Evolutionary conservation across 1,140 invertebrate species (phyloP), one percentile per base, ranked within the genome.

Genomic region (Dendroctonus valens): DNA sequence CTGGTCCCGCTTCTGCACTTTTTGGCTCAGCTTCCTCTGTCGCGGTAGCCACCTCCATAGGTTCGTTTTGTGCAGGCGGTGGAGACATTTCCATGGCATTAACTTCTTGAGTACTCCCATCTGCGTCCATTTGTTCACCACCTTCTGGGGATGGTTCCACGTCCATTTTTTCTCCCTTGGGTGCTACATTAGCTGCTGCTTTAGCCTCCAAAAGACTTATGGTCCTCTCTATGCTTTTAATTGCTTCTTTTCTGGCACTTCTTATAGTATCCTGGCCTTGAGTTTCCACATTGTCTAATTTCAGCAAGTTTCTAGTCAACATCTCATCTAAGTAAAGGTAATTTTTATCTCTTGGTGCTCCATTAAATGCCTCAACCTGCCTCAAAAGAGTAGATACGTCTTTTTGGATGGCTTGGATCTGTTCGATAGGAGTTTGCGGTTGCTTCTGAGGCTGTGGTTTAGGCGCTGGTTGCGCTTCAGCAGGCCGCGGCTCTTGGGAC

Each of bases 271-370:
- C 92, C 73, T 92, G 89, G 2, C 93, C 93, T 65, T 94, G 92
- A 0, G 93, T 92, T 74, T 96, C 93, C 59, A 98, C 91, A 70
- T 91, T 89, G 77, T 98, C 96, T 63, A 97, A 78, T 77, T 94
- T 94, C 5, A 97, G 86, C 63, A 97, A 82, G 76, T 93, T 92
- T 48, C 94, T 85, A 1, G 94, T 97, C 11, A 98, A 80, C 94
- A 97, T 97, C 79, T 98, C 95, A 77, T 97, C 95, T 48, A 97
- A 78, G 77, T 89, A 95, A 39, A 92, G 82, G 73, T 94, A 97
- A 59, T 91, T 83, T 78, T 96, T 96, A 73, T 95, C 90, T 70
- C 85, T 85, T 5, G 84, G 84, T 58, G 81, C 83, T 4, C 93
- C 93, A 40, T 74, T 81, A 75, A 92, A 96, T 58, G 85, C 81